Evolutionary conservation across 2,113 vertebrate species (phyloP), one percentile per base, ranked within the genome.

Genomic region (Eolophus roseicapilla): DNA sequence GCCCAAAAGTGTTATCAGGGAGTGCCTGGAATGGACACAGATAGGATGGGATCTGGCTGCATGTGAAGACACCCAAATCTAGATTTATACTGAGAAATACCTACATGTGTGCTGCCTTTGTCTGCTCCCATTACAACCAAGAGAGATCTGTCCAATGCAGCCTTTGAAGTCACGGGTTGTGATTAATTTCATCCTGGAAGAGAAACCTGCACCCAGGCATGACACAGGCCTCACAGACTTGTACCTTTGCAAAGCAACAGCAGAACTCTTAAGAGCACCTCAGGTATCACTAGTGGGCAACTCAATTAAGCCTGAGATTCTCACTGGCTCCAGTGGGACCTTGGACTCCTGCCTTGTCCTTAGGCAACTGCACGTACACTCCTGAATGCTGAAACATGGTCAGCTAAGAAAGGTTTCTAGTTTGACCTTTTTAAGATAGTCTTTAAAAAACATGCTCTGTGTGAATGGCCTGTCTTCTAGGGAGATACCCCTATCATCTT

Each of bases 371-470:
- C 39, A 69, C 0, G 0, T 9, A 17, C 43, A 78, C 13, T 17
- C 37, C 35, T 39, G 63, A 78, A 47, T 4, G 2, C 44, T 82
- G 79, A 76, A 86, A 80, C 86, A 70, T 0, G 0, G 50, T 69
- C 68, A 78, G 18, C 19, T n/a, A 63, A 80, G n/a, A 81, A 74
- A 53, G 17, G 78, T 81, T 90, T 87, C 46, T 78, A 27, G 68
- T 43, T 59, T 78, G 79, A 86, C 60, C 52, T 88, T 86, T 90
- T 46, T 37, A 70, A 93, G 88, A 79, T 13, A 16, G 19, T 28
- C 28, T 88, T 84, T 13, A 37, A 69, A 44, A 93, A 93, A 53
- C 17, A 49, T 1, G 1, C 19, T 41, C 49, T n/a, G 9, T 65
- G n/a, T 77, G 71, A 86, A 59, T 46, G 76, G 15, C 7, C 9